Conservation (phyloP, 2,113 vertebrate species). For the Mystacornis crossleyi region DNA sequence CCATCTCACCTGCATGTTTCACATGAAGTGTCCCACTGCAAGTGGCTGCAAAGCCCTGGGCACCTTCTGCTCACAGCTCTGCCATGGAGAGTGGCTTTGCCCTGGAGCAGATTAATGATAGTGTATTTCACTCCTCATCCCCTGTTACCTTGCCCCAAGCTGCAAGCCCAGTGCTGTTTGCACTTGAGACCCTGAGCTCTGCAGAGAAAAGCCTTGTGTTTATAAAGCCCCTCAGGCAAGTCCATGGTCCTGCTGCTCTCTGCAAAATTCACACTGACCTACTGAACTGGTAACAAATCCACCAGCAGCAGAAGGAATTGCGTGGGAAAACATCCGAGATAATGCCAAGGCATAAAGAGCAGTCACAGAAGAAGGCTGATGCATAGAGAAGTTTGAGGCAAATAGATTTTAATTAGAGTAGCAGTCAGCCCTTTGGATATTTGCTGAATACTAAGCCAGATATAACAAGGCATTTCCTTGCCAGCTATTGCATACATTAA, state of each 20-base stretch:
- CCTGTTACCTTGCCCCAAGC: not conserved
- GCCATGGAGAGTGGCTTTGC: not conserved
- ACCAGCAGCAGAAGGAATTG: not conserved
- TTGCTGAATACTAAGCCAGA: conserved; percentile 6
- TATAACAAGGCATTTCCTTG: conserved; percentile 27
- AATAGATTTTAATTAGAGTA: conserved; percentile 45
- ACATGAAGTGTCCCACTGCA: not conserved
- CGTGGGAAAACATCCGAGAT: not conserved
- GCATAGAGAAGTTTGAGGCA: not conserved
- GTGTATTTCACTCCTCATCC: fast-evolving
- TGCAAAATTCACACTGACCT: not conserved
- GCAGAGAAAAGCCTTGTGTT: not conserved
- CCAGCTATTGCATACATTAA: not conserved
- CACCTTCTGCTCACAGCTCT: not conserved
- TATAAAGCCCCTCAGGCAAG: not conserved
- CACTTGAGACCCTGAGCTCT: not conserved
- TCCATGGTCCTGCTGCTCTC: not conserved
- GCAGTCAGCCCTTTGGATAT: conserved; percentile 23
- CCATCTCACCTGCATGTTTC: not conserved
- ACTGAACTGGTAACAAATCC: not conserved
- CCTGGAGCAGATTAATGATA: not conserved
- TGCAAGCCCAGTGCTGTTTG: not conserved
- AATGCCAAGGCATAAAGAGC: not conserved
- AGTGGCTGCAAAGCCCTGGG: not conserved
- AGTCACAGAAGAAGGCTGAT: not conserved